Evolutionary conservation across 1,140 invertebrate genomes (phyloP).

Genomic region (Vollenhovia emeryi): DNA sequence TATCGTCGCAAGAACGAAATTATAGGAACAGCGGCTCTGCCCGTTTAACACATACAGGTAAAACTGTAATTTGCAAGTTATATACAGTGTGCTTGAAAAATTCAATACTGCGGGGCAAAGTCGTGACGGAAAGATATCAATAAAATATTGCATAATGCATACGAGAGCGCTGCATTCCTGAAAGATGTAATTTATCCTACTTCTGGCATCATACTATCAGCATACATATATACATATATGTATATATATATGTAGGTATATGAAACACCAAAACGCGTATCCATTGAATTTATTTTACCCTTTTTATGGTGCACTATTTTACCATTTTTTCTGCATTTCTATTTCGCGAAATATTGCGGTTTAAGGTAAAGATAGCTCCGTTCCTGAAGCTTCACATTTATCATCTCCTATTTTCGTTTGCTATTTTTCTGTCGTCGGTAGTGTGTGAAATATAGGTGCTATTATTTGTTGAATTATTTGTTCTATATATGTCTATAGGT

Average conservation of each 20-base stretch:
- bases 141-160: conserved; percentile 26
- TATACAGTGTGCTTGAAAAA: neutral
- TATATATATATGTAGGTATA: too few relatives aligned
- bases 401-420: conserved; percentile 54
- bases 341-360: conserved; percentile 42
- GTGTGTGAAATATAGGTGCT: conserved; percentile 41
- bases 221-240: neutral
- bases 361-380: conserved; percentile 39
- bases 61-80: neutral
- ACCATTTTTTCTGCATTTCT: conserved; percentile 33
- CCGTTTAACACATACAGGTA: neutral
- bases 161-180: neutral
- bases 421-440: conserved; percentile 41
- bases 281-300: conserved; percentile 42
- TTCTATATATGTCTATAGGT: conserved; percentile 10
- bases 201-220: neutral
- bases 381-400: conserved; percentile 52
- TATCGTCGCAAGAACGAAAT: neutral
- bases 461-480: conserved; percentile 52
- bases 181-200: neutral
- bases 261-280: neutral
- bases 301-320: conserved; percentile 2
- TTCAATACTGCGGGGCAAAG: neutral
- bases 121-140: neutral
- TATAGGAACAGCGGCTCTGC: neutral